Base-by-base conservation (phyloP, 2,113 vertebrate species). In the Vireo altiloquus region DNA sequence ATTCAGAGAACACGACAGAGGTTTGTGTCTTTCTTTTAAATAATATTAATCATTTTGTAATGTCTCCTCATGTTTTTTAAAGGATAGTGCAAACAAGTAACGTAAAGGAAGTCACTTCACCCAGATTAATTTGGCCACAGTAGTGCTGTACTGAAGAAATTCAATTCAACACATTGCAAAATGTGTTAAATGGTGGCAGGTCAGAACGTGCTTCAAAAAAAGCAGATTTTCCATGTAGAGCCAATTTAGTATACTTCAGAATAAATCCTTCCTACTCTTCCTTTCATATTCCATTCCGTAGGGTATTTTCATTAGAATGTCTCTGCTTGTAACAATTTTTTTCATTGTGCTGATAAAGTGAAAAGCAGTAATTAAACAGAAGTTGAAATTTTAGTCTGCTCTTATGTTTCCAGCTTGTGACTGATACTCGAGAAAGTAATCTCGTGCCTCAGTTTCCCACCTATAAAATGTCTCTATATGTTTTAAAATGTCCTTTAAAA, bases 1-100 rank as follows among this genome's bases (percentile, higher is more conserved):
- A 23, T 40, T 82, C 16, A 95, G 86, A 81, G 90, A 96, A 74
- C 82, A 65, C 27, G 96, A 97, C 44, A 93, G 64, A 91, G 93
- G 94, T 96, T 65, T 71, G 74, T 77, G 52, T 27, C 20, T 82
- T 82, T 76, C 7, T 85, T 89, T 84, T 64, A 56, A 60, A 46
- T 66, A 24, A 39, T 68, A 37, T 46, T 70, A n/a, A 12, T 83
- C n/a, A 19, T 37, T 66, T 27, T 31, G 6, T 47, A 86, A 47
- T 0, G 3, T 52, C 6, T 37, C 11, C 9, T 59, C 20, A 4
- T 7, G 2, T 27, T 64, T 76, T 92, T 74, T 49, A 44, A 75
- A 77, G n/a, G 18, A 28, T 11, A 11, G 10, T 37, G 31, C 50
- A 83, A 64, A 40, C 19, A 81, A 57, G 27, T 64, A 60, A 52